Evolutionary conservation across 2,113 vertebrate genomes (phyloP).

Genomic region (Cygnus atratus): DNA sequence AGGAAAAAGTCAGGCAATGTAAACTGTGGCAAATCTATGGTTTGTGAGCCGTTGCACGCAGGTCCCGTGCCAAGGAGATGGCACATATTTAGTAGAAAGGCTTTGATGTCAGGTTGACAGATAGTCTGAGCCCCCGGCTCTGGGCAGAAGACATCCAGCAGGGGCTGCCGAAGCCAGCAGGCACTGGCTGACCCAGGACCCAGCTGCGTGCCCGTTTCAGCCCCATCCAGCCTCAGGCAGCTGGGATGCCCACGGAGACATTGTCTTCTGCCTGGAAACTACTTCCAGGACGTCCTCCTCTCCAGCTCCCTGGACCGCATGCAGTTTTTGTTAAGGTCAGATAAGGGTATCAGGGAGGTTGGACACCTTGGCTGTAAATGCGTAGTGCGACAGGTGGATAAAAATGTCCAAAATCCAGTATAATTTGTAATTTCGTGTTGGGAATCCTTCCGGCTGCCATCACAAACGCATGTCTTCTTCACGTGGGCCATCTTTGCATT

Average conservation of each 20-base stretch:
- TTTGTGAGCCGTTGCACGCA: background rate
- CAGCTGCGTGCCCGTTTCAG: background rate
- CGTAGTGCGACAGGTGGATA: background rate
- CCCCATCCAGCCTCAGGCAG: background rate
- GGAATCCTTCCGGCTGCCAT: background rate
- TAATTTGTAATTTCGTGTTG: background rate
- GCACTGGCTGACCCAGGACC: background rate
- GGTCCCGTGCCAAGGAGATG: background rate
- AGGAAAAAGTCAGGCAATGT: background rate
- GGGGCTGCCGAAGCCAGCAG: background rate
- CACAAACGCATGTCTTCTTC: background rate
- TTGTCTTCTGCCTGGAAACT: background rate
- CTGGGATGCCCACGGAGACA: background rate
- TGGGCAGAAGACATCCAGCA: background rate
- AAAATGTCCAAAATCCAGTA: background rate
- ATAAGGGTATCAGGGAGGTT: background rate
- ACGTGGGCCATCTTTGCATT: background rate
- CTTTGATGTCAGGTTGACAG: background rate
- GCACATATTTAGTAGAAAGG: background rate
- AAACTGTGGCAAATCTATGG: background rate
- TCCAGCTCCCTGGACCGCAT: fast-evolving
- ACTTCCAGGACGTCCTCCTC: background rate
- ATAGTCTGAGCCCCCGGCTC: background rate
- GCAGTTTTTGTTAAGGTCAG: background rate
- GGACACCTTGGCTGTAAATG: background rate